These are phyloP conservation scores for Takifugu flavidus DNA, from an alignment of 2,113 vertebrate genomes.

Conservation along the genomic window DNA sequence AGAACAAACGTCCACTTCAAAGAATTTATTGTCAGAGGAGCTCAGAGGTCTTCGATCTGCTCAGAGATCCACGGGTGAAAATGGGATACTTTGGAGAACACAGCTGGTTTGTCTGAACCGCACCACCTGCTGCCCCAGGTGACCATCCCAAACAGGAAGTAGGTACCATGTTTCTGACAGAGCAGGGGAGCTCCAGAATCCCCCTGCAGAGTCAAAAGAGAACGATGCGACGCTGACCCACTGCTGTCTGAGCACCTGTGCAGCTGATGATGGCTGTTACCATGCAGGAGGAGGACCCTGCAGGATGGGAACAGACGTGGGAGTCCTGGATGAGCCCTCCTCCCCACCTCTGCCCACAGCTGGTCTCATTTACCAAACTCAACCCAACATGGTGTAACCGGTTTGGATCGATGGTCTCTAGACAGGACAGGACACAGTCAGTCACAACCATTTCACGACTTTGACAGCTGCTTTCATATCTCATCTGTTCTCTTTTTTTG, in stretches of 20 bases:
- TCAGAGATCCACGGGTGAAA: conserved; percentile 52
- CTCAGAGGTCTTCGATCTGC: conserved; percentile 25
- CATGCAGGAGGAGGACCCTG: conserved; percentile 66
- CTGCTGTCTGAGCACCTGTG: too few species aligned
- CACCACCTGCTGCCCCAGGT: conserved; percentile 59
- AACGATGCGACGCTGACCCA: too few species aligned
- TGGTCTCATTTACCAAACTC: conserved; percentile 38
- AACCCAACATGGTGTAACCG: conserved; percentile 59
- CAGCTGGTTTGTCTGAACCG: conserved; percentile 46
- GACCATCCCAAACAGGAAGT: conserved; percentile 69
- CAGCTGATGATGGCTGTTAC: conserved; percentile 26
- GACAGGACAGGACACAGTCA: background rate
- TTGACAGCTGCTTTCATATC: too few species aligned
- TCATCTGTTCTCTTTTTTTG: too few species aligned
- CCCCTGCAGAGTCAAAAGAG: conserved; percentile 42
- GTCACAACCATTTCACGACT: too few species aligned
- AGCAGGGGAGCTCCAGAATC: conserved; percentile 64
- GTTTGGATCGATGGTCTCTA: conserved; percentile 34
- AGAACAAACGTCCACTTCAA: background rate
- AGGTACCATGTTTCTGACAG: conserved; percentile 50
- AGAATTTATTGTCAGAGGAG: background rate
- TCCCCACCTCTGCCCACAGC: conserved; percentile 56
- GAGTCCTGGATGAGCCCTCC: conserved; percentile 29
- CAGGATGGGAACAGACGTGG: conserved; percentile 63
- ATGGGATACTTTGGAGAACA: conserved; percentile 59